Base-by-base conservation (phyloP, 92 coral and sea anemone genomes). In the Siderastrea siderea region DNA sequence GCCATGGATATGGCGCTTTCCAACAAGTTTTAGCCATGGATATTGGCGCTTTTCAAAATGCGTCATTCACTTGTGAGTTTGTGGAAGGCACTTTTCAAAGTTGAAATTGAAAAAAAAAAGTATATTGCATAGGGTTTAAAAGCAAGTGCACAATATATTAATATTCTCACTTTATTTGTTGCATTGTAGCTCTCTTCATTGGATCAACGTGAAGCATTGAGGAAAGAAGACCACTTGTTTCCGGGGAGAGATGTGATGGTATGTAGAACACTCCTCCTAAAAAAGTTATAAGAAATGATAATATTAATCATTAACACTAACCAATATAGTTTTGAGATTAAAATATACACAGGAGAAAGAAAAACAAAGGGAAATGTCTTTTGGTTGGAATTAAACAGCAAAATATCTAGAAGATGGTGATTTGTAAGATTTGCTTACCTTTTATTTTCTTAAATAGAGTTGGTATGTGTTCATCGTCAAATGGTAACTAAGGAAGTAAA, bases 381-480 rank as follows among this genome's bases (percentile, higher is more conserved):
- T 26, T 26, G 38, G 38, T 26, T 26, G 38, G 38, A 26, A 26
- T 26, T 26, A 26, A 26, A 26, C 38, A 26, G 38, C 38, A 26
- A 26, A 26, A 26, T 26, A 26, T 26, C 0, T 26, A 26, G 38
- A 26, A 26, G 38, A 26, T 26, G 38, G 38, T 26, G 38, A 26
- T 26, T 26, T 26, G 38, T 26, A 26, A 26, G 38, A 26, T 26
- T 68, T 51, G 47, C 77, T 53, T 81, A 97, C 99, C 96, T 97
- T 97, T 97, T 46, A 97, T 97, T 85, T 97, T 97, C 84, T 97
- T 82, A 73, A 97, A 97, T 12, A 97, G 92, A 43, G 99, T 93
- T 57, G 98, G 99, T 12, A 97, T 97, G 70, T 97, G 99, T 44
- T 97, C 99, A 92, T 97, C 99, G 82, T 97, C 99, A 89, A 97